Evolutionary conservation across 64 coral and sea anemone genomes (phyloP).

Genomic region (Acropora tenuis): DNA sequence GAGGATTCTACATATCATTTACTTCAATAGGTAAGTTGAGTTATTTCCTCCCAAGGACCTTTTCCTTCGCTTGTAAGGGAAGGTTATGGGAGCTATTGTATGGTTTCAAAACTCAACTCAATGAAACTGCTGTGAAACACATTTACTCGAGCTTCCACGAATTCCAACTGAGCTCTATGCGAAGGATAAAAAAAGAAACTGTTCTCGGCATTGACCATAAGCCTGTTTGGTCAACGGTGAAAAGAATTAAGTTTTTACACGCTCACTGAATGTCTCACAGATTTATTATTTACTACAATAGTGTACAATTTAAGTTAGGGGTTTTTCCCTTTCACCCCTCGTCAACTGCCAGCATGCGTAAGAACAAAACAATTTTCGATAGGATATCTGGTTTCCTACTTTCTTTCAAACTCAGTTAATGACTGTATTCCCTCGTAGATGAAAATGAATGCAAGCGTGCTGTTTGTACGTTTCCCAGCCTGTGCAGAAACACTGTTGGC

Average conservation of each 20-base stretch:
- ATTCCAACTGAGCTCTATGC: not conserved
- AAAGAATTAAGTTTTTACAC: not conserved
- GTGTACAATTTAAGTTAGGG: too few relatives aligned
- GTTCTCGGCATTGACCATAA: not conserved
- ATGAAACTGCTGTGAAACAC: too few relatives aligned
- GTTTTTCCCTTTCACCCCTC: too few relatives aligned
- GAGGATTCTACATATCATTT: conserved; percentile 72
- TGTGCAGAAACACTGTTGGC: conserved; percentile 90
- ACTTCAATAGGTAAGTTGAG: conserved; percentile 49
- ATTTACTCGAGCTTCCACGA: not conserved
- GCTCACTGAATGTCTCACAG: not conserved
- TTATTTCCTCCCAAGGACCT: too few relatives aligned
- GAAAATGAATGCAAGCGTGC: conserved; percentile 86
- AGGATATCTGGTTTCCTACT: not conserved
- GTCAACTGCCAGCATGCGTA: not conserved
- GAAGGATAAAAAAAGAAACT: not conserved
- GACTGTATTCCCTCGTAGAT: conserved; percentile 48
- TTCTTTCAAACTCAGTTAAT: not conserved
- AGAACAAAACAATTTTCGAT: too few relatives aligned
- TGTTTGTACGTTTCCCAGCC: conserved; percentile 95
- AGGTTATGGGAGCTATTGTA: too few relatives aligned
- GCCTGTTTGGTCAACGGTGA: not conserved
- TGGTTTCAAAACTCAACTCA: too few relatives aligned
- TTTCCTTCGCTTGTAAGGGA: too few relatives aligned
- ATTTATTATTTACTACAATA: too few relatives aligned